phyloP scores from a whole-genome alignment of 1,140 invertebrate genomes.

The Euwallacea similis region DNA sequence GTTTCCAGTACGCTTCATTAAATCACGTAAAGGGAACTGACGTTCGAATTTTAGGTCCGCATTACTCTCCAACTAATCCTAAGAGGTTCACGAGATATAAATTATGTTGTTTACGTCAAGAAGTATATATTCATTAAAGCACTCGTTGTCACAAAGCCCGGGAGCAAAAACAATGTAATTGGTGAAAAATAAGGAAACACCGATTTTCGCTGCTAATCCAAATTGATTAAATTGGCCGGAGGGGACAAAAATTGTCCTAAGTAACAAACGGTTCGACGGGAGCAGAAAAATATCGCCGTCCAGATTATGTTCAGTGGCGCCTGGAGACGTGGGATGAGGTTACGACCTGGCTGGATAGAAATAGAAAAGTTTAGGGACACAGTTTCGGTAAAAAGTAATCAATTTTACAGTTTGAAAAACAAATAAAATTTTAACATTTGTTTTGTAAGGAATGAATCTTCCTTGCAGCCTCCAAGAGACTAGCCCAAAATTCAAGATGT shows the following conservation, averaged over 20 bases:
- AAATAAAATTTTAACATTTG: too few relatives aligned
- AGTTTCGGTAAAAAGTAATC: too few relatives aligned
- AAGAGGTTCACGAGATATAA: conserved; percentile 4
- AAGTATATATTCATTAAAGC: conserved; percentile 29
- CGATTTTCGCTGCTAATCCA: conserved; percentile 27
- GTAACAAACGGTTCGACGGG: conserved; percentile 14
- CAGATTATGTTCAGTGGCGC: conserved; percentile 23
- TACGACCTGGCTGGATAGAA: not conserved
- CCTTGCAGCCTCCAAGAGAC: too few relatives aligned
- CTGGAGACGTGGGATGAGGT: not conserved
- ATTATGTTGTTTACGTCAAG: conserved; percentile 25
- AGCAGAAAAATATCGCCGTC: not conserved
- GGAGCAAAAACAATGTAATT: conserved; percentile 28
- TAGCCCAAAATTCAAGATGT: too few relatives aligned
- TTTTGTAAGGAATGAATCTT: too few relatives aligned
- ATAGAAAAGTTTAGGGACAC: too few relatives aligned
- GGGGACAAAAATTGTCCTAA: conserved; percentile 30
- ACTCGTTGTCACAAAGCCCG: conserved; percentile 17
- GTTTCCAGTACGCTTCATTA: not conserved
- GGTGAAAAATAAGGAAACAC: conserved; percentile 28
- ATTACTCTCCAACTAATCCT: not conserved
- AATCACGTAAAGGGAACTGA: not conserved
- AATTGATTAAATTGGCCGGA: conserved; percentile 35
- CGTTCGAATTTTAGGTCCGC: too few relatives aligned
- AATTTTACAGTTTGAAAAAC: too few relatives aligned